phyloP scores from a whole-genome alignment of 2,797 vertebrate species.

The Propithecus deckenii region DNA sequence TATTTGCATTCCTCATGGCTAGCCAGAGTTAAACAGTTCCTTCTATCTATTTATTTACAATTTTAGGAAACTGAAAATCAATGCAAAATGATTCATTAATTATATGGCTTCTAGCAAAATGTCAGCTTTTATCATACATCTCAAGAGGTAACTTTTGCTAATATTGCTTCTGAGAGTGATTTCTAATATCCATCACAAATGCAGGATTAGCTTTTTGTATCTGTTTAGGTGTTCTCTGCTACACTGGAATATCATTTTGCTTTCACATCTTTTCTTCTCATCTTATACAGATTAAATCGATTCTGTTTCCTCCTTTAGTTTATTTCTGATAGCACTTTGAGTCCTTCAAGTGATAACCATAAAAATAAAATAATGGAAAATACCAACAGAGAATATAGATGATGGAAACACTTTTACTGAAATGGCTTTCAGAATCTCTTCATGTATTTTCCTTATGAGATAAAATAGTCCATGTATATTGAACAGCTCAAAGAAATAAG shows the following conservation, averaged over 20 bases:
- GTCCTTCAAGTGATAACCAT: not conserved
- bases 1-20: not conserved
- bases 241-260: not conserved
- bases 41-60: not conserved
- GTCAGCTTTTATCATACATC: not conserved
- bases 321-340: not conserved
- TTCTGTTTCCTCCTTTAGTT: not conserved
- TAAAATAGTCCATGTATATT: not conserved
- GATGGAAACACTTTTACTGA: not conserved
- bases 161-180: not conserved
- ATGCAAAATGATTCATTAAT: not conserved
- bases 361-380: not conserved
- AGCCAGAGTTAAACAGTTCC: not conserved
- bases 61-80: not conserved
- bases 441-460: not conserved
- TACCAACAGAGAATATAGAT: not conserved
- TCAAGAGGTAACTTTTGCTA: not conserved
- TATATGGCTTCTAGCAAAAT: not conserved
- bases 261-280: not conserved
- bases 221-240: not conserved
- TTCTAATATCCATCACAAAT: not conserved
- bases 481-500: not conserved
- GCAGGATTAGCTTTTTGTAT: not conserved
- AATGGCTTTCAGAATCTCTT: not conserved
- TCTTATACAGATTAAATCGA: not conserved